Percentiles rank a stretch among this genome's conserved stretches.
These are phyloP conservation scores for Polypterus senegalus DNA, from an alignment of 2,113 vertebrate species.

Conservation along the genomic window DNA sequence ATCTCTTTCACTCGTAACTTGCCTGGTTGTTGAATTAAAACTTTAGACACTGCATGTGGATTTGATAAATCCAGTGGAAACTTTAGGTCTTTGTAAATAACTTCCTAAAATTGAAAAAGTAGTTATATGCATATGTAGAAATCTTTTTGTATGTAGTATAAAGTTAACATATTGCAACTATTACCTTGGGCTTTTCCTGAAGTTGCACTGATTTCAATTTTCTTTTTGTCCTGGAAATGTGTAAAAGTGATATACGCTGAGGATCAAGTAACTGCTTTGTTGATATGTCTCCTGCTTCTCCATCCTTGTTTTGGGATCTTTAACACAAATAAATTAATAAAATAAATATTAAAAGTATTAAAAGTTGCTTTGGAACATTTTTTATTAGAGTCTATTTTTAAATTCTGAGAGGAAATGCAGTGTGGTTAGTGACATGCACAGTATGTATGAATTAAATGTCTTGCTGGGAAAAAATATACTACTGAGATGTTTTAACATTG, in stretches of 20 bases:
- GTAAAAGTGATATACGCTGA: constrained; percentile 18
- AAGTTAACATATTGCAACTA: too few relatives aligned
- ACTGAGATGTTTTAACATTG: too few relatives aligned
- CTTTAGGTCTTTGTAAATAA: constrained; percentile 41
- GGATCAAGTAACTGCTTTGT: constrained; percentile 23
- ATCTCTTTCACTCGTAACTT: constrained; percentile 60
- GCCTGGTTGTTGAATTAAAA: constrained; percentile 65
- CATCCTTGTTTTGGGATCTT: constrained; percentile 36
- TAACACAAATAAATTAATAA: constrained; percentile 17
- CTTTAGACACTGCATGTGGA: constrained; percentile 65
- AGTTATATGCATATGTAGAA: too few relatives aligned
- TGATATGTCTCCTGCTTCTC: constrained; percentile 24
- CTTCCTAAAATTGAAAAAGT: constrained; percentile 28
- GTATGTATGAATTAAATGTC: too few relatives aligned
- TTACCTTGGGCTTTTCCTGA: constrained; percentile 35
- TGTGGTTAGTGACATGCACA: too few relatives aligned
- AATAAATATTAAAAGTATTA: background rate
- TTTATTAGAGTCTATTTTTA: too few relatives aligned
- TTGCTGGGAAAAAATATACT: too few relatives aligned
- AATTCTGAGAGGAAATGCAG: too few relatives aligned
- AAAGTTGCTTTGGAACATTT: too few relatives aligned
- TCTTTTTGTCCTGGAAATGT: constrained; percentile 18
- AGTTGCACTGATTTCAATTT: background rate
- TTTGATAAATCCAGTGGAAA: constrained; percentile 52
- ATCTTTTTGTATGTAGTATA: too few relatives aligned